Percentiles rank a stretch among this genome's conserved stretches.
phyloP scores from a whole-genome alignment of 2,888 invertebrate species.

The Clivina fossor region DNA sequence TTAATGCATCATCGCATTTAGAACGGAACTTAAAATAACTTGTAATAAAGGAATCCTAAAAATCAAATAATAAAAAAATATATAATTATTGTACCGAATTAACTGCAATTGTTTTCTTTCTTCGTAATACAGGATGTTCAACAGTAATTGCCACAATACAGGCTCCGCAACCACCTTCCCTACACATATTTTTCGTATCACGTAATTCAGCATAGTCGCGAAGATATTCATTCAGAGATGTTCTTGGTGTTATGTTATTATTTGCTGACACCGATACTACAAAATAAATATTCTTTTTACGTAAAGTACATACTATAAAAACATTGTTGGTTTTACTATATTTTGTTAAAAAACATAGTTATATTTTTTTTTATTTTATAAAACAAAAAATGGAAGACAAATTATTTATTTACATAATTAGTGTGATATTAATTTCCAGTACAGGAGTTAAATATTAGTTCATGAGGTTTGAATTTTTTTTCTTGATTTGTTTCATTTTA shows the following conservation, averaged over 20 bases:
- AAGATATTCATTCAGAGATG: slow-evolving; percentile 65
- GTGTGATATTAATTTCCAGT: too few relatives aligned
- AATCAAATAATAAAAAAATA: background rate
- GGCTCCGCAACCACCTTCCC: slow-evolving; percentile 73
- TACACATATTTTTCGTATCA: slow-evolving; percentile 73
- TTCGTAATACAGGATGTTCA: slow-evolving; percentile 55
- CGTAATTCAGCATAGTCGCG: slow-evolving; percentile 62
- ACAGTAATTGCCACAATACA: slow-evolving; percentile 60
- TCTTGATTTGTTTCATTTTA: too few relatives aligned
- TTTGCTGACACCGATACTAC: background rate
- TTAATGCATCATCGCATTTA: background rate
- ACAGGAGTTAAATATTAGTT: too few relatives aligned
- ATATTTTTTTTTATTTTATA: too few relatives aligned
- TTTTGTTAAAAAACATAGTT: too few relatives aligned
- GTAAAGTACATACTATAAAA: too few relatives aligned
- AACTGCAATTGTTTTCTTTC: slow-evolving; percentile 58
- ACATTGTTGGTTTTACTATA: too few relatives aligned
- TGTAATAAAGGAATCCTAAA: background rate
- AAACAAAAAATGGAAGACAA: too few relatives aligned
- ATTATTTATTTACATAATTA: too few relatives aligned
- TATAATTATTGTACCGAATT: slow-evolving; percentile 61
- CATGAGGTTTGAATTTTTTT: too few relatives aligned
- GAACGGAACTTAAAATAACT: background rate
- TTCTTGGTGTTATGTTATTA: slow-evolving; percentile 53
- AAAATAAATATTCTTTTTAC: too few relatives aligned